phyloP scores from a whole-genome alignment of 2,113 vertebrate species.

The Struthidea cinerea region DNA sequence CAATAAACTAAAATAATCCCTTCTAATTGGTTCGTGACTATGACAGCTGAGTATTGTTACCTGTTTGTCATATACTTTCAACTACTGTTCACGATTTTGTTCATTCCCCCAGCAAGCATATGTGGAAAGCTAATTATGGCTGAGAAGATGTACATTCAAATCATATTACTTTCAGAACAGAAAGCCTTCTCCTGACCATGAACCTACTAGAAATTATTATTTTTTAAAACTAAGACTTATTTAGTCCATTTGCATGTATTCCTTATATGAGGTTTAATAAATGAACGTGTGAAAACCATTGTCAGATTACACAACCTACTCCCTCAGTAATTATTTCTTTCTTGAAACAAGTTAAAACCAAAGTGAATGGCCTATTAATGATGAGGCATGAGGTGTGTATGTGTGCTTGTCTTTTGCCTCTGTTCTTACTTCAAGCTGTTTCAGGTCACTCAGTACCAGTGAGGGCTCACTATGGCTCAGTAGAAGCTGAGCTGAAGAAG shows the following conservation, averaged over 20 bases:
- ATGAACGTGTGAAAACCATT: background rate
- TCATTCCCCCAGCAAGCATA: background rate
- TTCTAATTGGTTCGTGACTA: background rate
- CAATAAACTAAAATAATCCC: background rate
- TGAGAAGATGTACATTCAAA: background rate
- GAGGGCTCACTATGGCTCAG: background rate
- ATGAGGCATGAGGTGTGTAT: background rate
- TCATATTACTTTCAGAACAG: background rate
- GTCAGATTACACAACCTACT: background rate
- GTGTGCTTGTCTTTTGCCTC: background rate
- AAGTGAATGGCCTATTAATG: background rate
- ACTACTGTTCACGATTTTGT: background rate
- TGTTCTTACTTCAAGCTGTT: background rate
- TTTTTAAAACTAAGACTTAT: background rate
- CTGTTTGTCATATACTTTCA: background rate
- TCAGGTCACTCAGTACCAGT: background rate
- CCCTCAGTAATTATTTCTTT: background rate
- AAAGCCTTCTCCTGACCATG: background rate
- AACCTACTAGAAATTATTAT: background rate
- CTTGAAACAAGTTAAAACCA: background rate
- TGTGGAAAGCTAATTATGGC: background rate
- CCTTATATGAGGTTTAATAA: background rate
- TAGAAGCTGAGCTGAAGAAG: background rate
- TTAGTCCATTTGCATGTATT: background rate
- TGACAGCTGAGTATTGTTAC: background rate